These are phyloP conservation scores for Drosophila neocordata DNA, from an alignment of 1,140 invertebrate species.

Conservation along the genomic window DNA sequence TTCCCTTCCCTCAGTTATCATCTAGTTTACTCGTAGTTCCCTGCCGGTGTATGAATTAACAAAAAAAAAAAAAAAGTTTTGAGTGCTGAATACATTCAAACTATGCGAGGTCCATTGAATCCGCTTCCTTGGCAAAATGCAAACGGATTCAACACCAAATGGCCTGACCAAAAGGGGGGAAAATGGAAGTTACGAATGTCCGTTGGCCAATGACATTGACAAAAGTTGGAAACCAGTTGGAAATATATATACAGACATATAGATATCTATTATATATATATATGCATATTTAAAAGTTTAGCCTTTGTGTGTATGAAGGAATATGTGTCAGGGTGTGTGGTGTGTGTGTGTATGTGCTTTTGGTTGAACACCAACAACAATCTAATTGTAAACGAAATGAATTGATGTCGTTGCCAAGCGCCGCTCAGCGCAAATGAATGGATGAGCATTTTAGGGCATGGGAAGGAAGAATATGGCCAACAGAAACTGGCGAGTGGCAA, in stretches of 20 bases:
- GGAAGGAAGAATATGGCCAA: neutral
- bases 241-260: constrained; percentile 21
- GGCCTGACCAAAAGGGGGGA: constrained; percentile 5
- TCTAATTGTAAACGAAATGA: constrained; percentile 77
- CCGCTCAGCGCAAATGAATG: constrained; percentile 56
- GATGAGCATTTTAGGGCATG: constrained; percentile 32
- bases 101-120: constrained; percentile 53
- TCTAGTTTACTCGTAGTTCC: neutral
- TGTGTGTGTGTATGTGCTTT: neutral
- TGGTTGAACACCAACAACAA: constrained; percentile 52
- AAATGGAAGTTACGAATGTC: constrained; percentile 17
- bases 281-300: constrained; percentile 49
- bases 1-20: constrained; percentile 9
- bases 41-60: constrained; percentile 36
- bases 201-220: constrained; percentile 58
- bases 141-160: constrained; percentile 14
- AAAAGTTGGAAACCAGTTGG: constrained; percentile 58
- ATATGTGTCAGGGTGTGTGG: constrained; percentile 24
- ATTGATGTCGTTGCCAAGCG: constrained; percentile 80
- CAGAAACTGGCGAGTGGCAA: constrained; percentile 29
- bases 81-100: constrained; percentile 62
- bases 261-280: constrained; percentile 10
- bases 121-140: constrained; percentile 34
- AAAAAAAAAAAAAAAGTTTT: constrained; percentile 69
- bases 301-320: neutral